A percentile compares a stretch with the other conserved stretches of the same genome.
Conservation (phyloP, 2,888 invertebrate genomes). For the Agelastica alni region DNA sequence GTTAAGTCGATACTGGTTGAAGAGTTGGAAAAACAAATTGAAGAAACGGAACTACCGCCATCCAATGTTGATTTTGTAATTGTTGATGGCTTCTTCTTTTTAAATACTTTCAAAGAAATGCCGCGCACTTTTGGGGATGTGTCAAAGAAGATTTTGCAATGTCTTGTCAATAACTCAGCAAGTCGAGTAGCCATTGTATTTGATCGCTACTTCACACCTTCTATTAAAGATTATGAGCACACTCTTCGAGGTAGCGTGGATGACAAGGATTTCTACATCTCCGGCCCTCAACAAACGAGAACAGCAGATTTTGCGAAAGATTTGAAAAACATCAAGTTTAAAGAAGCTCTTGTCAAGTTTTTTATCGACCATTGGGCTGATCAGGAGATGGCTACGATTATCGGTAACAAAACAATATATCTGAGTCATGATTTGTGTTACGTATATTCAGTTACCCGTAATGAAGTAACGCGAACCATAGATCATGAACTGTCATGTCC, state of each 20-base stretch:
- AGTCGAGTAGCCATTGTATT: conserved; percentile 29
- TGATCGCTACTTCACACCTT: too few species aligned
- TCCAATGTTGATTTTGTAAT: conserved; percentile 31
- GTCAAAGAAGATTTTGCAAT: conserved; percentile 39
- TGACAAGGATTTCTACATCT: conserved; percentile 21
- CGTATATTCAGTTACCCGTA: conserved; percentile 37
- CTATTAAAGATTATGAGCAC: conserved; percentile 35
- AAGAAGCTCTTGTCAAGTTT: too few species aligned
- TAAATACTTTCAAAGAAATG: conserved; percentile 29
- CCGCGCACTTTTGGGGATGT: conserved; percentile 37
- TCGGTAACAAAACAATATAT: conserved; percentile 39
- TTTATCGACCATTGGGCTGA: conserved; percentile 40
- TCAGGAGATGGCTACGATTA: conserved; percentile 37
- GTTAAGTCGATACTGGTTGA: conserved; percentile 36
- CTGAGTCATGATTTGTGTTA: conserved; percentile 28
- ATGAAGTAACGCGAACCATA: conserved; percentile 23
- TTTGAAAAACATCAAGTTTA: too few species aligned
- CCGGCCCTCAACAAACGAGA: conserved; percentile 29
- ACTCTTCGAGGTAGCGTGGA: conserved; percentile 28
- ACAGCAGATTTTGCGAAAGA: conserved; percentile 26
- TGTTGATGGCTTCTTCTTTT: conserved; percentile 35
- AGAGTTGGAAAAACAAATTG: conserved; percentile 33
- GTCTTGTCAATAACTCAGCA: conserved; percentile 29
- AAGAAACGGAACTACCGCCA: conserved; percentile 33
- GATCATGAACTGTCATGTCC: conserved; percentile 21